phyloP scores from a whole-genome alignment of 2,888 invertebrate genomes.

The Melieria picta region DNA sequence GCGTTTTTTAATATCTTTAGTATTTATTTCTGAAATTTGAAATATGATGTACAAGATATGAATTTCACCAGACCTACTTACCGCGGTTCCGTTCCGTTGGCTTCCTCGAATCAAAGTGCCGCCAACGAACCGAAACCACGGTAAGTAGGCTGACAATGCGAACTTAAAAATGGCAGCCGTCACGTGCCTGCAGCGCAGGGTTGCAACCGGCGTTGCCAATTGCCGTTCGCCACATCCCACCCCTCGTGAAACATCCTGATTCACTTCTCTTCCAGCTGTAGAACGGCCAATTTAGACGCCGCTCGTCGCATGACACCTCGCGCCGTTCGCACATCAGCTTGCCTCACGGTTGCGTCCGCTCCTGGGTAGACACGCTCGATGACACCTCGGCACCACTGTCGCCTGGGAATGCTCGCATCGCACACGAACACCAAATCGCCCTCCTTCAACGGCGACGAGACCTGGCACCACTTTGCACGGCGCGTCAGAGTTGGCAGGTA shows the following conservation, averaged over 20 bases:
- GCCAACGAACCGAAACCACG: no score
- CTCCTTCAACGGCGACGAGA: conserved; percentile 20
- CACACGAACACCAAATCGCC: conserved; percentile 41
- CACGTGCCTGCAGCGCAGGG: no score
- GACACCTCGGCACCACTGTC: conserved; percentile 37
- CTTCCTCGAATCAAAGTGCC: no score
- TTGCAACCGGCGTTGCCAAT: no score
- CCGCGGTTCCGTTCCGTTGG: no score
- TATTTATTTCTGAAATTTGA: no score
- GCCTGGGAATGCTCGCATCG: conserved; percentile 30
- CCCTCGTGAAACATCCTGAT: conserved; percentile 17
- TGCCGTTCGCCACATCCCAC: background rate
- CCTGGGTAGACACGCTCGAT: conserved; percentile 30
- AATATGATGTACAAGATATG: no score
- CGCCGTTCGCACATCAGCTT: conserved; percentile 38
- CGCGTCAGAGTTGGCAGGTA: conserved; percentile 11
- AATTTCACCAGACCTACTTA: no score
- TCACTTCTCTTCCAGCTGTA: conserved; percentile 62
- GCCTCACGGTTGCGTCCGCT: conserved; percentile 28
- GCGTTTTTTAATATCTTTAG: no score
- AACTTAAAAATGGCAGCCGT: no score
- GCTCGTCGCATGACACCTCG: conserved; percentile 44
- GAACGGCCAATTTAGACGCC: conserved; percentile 51
- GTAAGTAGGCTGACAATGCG: no score
- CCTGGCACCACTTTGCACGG: conserved; percentile 32